These are phyloP conservation scores for Ameiurus melas DNA, from an alignment of 2,113 vertebrate genomes.

Conservation along the genomic window DNA sequence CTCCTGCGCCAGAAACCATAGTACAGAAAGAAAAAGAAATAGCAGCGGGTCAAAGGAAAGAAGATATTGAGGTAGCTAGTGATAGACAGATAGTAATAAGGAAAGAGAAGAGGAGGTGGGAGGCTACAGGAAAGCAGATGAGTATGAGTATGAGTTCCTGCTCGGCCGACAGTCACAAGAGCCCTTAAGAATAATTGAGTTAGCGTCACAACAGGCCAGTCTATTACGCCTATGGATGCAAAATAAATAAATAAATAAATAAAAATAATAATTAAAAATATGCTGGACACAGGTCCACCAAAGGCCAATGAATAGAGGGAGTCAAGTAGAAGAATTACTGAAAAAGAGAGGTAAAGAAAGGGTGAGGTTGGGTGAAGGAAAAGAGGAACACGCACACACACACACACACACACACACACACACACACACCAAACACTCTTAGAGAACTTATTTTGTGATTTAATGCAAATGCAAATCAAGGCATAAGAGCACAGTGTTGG, in stretches of 20 bases:
- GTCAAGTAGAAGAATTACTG: background rate
- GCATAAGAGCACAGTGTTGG: no score
- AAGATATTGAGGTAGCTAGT: background rate
- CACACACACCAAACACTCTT: background rate
- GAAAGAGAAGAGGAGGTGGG: background rate
- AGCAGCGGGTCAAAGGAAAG: background rate
- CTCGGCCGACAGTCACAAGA: slow-evolving; percentile 54
- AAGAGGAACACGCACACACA: background rate
- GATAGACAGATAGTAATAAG: slow-evolving; percentile 1
- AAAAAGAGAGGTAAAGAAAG: background rate
- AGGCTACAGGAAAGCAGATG: background rate
- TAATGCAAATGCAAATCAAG: no score
- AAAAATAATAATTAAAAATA: background rate
- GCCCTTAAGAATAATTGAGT: slow-evolving; percentile 67
- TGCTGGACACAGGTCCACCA: slow-evolving; percentile 32
- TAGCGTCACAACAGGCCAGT: slow-evolving; percentile 64
- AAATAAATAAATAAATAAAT: background rate
- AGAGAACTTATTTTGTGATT: no score
- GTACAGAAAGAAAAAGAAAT: slow-evolving; percentile 44
- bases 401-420: background rate
- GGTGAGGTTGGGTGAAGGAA: background rate
- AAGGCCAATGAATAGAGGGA: background rate
- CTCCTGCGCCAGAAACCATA: slow-evolving; percentile 54
- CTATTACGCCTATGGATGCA: slow-evolving; percentile 56
- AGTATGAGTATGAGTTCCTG: background rate